Conservation (phyloP, 2,797 vertebrate species). For the Sebastes diploproa region DNA sequence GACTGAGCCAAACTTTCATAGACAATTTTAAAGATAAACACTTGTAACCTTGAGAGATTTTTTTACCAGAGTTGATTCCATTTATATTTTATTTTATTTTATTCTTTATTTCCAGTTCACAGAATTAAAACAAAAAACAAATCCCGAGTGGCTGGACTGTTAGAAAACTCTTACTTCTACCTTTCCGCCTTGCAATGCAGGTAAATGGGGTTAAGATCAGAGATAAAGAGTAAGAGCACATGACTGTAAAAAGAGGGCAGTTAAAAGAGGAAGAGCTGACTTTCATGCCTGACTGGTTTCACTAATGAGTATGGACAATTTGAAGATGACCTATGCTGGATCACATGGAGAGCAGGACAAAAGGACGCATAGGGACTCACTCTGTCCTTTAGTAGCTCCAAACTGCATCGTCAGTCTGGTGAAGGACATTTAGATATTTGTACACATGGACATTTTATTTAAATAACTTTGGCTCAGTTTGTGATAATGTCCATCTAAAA, state of each 20-base stretch:
- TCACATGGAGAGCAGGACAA: not conserved
- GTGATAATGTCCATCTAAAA: not conserved
- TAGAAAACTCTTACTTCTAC: not conserved
- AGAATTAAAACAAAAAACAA: not conserved
- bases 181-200: not conserved
- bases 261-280: conserved; percentile 12
- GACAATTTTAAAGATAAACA: not conserved
- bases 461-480: not conserved
- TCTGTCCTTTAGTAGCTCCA: not conserved
- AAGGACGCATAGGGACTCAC: not conserved
- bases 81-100: not conserved
- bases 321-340: conserved; percentile 19
- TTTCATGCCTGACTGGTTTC: conserved; percentile 38
- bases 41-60: not conserved
- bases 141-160: not conserved
- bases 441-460: not conserved
- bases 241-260: not conserved
- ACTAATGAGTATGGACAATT: conserved; percentile 24
- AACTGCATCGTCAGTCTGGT: not conserved
- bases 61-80: not conserved
- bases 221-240: not conserved
- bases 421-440: not conserved
- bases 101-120: not conserved
- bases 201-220: not conserved
- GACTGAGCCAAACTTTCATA: not conserved